Base-by-base conservation (phyloP, 30 jellyfish, hydroid and myxozoan species). In the Aurelia coerulea region DNA sequence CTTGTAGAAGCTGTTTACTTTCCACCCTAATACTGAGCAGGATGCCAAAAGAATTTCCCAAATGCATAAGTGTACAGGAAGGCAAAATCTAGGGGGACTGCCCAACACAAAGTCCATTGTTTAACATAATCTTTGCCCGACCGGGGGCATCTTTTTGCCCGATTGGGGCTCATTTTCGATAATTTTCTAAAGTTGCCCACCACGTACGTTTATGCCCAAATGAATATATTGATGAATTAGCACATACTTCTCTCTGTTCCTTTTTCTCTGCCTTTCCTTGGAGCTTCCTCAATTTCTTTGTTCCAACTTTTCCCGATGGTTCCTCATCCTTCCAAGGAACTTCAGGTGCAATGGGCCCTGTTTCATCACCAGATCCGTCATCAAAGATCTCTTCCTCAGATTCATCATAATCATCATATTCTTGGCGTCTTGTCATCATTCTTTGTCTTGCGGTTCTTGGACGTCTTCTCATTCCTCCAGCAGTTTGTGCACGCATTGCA, bases 221-320 rank as follows among this genome's bases (percentile, higher is more conserved):
- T 23, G 29, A 23, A 23, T 23, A 0, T 23, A 23, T 23, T 23
- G 29, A 23, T 23, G 6, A 0, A 46, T 46, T 7, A 35, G 8
- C 19, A 23, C 69, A n/a, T 42, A 95, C 99, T 90, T 95, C 96
- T 73, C 97, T 60, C 62, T 73, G 78, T 35, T 94, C 99, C 66
- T 87, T 90, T 42, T 89, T 95, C 90, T 88, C 90, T n/a, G 99
- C 99, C 64, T 95, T 95, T 81, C 78, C 93, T 80, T 89, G 97
- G 62, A 95, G 37, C 71, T 86, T 95, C 65, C 70, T 80, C 88
- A 73, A 74, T 64, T 95, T 95, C 69, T 95, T 95, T 10, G 97
- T 91, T 13, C 99, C 99, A 14, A 95, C 58, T 76, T 95, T 95
- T 54, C 90, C 97, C 33, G 78, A 50, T 31, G 96, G 84, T 63